These are phyloP conservation scores for Drosophila azteca DNA, from an alignment of 1,140 invertebrate genomes.

Conservation along the genomic window DNA sequence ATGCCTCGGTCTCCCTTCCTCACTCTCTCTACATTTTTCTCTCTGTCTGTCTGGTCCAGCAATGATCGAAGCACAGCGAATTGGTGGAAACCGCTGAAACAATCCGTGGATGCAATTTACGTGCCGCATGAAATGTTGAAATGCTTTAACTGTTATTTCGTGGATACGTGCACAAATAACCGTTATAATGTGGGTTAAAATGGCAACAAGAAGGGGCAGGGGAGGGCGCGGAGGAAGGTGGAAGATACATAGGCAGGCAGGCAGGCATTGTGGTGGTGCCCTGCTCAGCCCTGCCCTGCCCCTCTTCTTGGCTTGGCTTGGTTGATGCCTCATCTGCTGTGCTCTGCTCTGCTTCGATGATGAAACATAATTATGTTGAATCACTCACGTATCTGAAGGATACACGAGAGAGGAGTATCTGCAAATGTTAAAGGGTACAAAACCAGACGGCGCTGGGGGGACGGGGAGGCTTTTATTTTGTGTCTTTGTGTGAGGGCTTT, in stretches of 20 bases:
- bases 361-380: slow-evolving; percentile 79
- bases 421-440: slow-evolving; percentile 32
- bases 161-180: slow-evolving; percentile 72
- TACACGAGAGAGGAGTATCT: slow-evolving; percentile 34
- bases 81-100: slow-evolving; percentile 57
- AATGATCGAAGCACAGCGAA: slow-evolving; percentile 31
- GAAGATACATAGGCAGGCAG: background rate
- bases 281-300: background rate
- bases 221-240: background rate
- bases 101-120: slow-evolving; percentile 75
- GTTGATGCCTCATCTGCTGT: slow-evolving; percentile 24
- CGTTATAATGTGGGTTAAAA: slow-evolving; percentile 73
- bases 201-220: background rate
- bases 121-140: slow-evolving; percentile 63
- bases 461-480: background rate
- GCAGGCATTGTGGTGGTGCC: background rate
- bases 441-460: background rate
- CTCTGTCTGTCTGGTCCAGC: slow-evolving; percentile 42
- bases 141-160: slow-evolving; percentile 77
- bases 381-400: slow-evolving; percentile 74
- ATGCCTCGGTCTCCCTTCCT: background rate
- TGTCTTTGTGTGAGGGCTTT: slow-evolving; percentile 15
- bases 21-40: slow-evolving; percentile 5
- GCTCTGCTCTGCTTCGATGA: slow-evolving; percentile 19
- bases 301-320: too few relatives aligned